phyloP scores from a whole-genome alignment of 2,797 vertebrate species.

The Potorous gilbertii region DNA sequence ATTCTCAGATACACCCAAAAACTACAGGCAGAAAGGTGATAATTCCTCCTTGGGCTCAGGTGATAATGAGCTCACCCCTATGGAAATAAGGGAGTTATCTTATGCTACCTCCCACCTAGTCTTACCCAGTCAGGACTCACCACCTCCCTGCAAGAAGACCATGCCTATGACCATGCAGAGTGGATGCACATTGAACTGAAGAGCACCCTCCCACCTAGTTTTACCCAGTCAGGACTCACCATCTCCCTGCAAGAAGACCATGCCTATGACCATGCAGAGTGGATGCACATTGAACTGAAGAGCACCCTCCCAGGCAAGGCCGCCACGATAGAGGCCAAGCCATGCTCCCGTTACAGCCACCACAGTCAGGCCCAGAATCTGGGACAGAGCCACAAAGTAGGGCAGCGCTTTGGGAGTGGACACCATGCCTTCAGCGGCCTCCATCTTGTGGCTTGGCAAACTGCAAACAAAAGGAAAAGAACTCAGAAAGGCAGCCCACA shows the following conservation, averaged over 20 bases:
- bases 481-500: neutral
- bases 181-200: constrained; percentile 91
- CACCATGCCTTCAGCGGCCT: neutral
- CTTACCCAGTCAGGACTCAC: constrained; percentile 77
- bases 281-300: constrained; percentile 92
- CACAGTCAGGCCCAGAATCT: constrained; percentile 87
- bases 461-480: constrained; percentile 32
- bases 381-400: constrained; percentile 86
- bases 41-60: accelerated
- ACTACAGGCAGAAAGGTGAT: neutral
- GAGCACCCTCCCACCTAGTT: constrained; percentile 84
- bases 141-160: constrained; percentile 92
- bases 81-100: neutral
- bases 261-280: constrained; percentile 92
- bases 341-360: constrained; percentile 88
- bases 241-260: constrained; percentile 93
- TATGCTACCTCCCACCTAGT: neutral
- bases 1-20: neutral
- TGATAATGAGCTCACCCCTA: neutral
- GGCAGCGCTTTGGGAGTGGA: constrained; percentile 74
- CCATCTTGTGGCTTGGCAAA: constrained; percentile 79
- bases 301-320: constrained; percentile 89
- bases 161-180: constrained; percentile 94
- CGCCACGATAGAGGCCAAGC: constrained; percentile 90
- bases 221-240: constrained; percentile 79